Evolutionary conservation across 1,140 invertebrate species (phyloP), one percentile per base, ranked within the genome.

Genomic region (Drosophila triauraria): DNA sequence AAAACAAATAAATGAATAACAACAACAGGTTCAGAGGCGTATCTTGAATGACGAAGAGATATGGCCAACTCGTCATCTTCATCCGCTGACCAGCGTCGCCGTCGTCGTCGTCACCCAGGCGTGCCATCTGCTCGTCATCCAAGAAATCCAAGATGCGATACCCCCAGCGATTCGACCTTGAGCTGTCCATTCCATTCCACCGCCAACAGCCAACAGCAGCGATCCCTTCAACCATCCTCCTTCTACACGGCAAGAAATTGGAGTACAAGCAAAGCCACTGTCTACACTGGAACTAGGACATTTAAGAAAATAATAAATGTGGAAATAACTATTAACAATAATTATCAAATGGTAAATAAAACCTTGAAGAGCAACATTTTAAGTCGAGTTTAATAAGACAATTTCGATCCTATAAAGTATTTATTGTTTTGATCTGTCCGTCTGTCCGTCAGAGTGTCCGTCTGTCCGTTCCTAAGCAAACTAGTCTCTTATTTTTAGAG

Each of bases 21-120:
- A 59, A 51, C 65, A 54, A 65, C 48, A 60, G 48, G 50, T 58
- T 42, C 32, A 67, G 38, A 23, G 42, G 38, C 25, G 48, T 67
- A 56, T 56, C 53, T 67, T 61, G 63, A 78, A 69, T 79, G 54
- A 48, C 80, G 64, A 79, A 78, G 63, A 79, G 75, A 65, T 83
- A 63, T 46, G 38, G 23, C 38, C 38, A 67, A 25, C 62, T 69
- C 62, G 47, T 69, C 47, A 68, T 70, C 42, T 70, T 71, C 27
- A 58, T 44, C 57, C 62, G 40, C 40, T 68, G 69, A 42, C 67
- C 62, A 60, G 62, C 40, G 38, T n/a, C 53, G 40, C 40, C 44
- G 51, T 54, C 4, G 32, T 38, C 51, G 53, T 40, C 53, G 35
- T 77, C 74, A 77, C 63, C 75, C 63, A 76, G 54, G 62, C 74